Evolutionary conservation across 2,888 invertebrate genomes (phyloP), one percentile per base, ranked within the genome.

Genomic region (Caenorhabditis sp.): DNA sequence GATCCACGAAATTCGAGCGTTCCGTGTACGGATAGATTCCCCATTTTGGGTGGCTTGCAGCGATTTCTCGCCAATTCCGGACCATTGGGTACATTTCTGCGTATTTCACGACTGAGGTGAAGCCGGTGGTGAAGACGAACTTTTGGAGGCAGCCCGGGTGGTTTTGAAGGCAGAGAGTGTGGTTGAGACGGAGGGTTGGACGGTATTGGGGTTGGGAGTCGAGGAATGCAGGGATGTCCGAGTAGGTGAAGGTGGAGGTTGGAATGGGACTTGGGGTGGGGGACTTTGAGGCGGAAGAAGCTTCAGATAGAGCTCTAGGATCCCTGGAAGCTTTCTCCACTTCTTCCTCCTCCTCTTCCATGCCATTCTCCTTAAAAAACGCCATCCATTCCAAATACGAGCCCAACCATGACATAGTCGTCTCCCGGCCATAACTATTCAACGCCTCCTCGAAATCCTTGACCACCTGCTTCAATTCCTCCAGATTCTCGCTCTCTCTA

Each of bases 61-160:
- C 82, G 64, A 88, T 87, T 58, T 20, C 40, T n/a, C 88, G 47
- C 87, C 87, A 88, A 53, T 86, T 84, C 20, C 60, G 78, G 9
- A 88, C 58, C n/a, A 88, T 37, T 13, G 88, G 88, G 53, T 82
- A 86, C 84, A 88, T 86, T 20, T 88, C 88, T 18, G 82, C 76
- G 71, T 85, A 88, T 35, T 83, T 84, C 32, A 82, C 84, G 22
- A 86, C 74, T 3, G 82, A 81, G 5, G 87, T 86, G 71, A 88
- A 89, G 24, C 89, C 89, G n/a, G 88, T 88, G 13, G 88, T 85
- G 70, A 88, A 85, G 37, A 88, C 37, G 81, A 88, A 88, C 2
- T 77, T 68, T 9, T 77, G 24, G 5, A 89, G 32, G 68, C 89
- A 89, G 18, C 44, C 55, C 2, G 87, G 87, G 1, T 71, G 55